phyloP scores from a whole-genome alignment of 1,140 invertebrate genomes.

The Gonioctena quinquepunctata region DNA sequence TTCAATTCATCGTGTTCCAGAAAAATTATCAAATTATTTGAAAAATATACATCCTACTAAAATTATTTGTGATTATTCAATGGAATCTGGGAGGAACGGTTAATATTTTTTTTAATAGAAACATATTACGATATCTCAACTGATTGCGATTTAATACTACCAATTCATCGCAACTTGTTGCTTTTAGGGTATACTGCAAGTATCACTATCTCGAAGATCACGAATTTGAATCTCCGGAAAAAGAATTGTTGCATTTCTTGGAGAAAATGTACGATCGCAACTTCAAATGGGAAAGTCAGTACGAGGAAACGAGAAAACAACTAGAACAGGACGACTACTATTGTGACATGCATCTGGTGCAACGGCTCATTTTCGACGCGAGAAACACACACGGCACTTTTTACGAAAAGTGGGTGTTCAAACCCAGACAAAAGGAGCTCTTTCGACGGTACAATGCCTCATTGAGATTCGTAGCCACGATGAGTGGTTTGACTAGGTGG shows the following conservation, averaged over 20 bases:
- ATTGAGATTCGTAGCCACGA: constrained; percentile 82
- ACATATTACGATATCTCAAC: neutral
- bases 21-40: too few species aligned
- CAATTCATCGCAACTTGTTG: too few species aligned
- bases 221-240: constrained; percentile 71
- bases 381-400: constrained; percentile 77
- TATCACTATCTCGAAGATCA: constrained; percentile 80
- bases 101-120: neutral
- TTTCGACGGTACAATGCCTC: constrained; percentile 69
- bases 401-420: constrained; percentile 61
- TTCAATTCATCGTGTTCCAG: too few species aligned
- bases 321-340: constrained; percentile 74
- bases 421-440: constrained; percentile 57
- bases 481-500: constrained; percentile 87
- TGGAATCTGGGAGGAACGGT: neutral
- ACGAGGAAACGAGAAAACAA: constrained; percentile 60
- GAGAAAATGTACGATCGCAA: constrained; percentile 61
- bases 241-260: constrained; percentile 77
- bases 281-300: constrained; percentile 63
- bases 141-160: neutral
- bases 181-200: constrained; percentile 81
- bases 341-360: constrained; percentile 83
- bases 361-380: constrained; percentile 86
- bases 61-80: neutral
- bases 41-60: too few species aligned